Percentiles rank a stretch among this genome's conserved stretches.
phyloP scores from a whole-genome alignment of 1,140 invertebrate species.

The Sycophaga agraensis region DNA sequence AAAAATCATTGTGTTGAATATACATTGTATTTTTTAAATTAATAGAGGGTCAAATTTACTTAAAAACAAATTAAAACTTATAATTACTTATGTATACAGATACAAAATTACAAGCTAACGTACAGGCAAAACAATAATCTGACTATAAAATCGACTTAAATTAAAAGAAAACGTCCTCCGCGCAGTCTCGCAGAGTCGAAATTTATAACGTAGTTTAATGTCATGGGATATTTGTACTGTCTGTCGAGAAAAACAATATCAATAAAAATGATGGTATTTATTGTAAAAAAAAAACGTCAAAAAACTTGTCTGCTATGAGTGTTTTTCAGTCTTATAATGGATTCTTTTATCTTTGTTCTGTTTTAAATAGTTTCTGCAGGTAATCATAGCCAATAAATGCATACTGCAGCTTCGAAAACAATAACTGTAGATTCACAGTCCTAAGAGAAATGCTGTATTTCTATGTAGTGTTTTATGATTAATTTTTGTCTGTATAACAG shows the following conservation, averaged over 20 bases:
- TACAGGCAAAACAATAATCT: not conserved
- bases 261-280: too few species aligned
- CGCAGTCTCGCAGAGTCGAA: slow-evolving; percentile 1
- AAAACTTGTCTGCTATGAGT: slow-evolving; percentile 13
- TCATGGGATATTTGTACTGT: slow-evolving; percentile 45
- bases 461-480: not conserved
- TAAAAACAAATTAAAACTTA: slow-evolving; percentile 23
- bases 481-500: not conserved
- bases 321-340: slow-evolving; percentile 38
- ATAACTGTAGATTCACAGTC: not conserved
- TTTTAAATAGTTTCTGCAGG: slow-evolving; percentile 6
- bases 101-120: slow-evolving; percentile 12
- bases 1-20: slow-evolving; percentile 8
- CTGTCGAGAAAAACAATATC: slow-evolving; percentile 35
- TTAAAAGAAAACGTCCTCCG: slow-evolving; percentile 8
- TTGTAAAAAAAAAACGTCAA: not conserved
- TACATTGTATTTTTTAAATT: slow-evolving; percentile 8
- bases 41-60: slow-evolving; percentile 2
- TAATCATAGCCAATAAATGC: not conserved
- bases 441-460: not conserved
- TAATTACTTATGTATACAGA: slow-evolving; percentile 9
- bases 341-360: too few species aligned
- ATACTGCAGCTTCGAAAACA: not conserved
- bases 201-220: slow-evolving; percentile 33
- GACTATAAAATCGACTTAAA: slow-evolving; percentile 16